These are phyloP conservation scores for Drosophila antonietae DNA, from an alignment of 2,888 invertebrate genomes.

Conservation along the genomic window DNA sequence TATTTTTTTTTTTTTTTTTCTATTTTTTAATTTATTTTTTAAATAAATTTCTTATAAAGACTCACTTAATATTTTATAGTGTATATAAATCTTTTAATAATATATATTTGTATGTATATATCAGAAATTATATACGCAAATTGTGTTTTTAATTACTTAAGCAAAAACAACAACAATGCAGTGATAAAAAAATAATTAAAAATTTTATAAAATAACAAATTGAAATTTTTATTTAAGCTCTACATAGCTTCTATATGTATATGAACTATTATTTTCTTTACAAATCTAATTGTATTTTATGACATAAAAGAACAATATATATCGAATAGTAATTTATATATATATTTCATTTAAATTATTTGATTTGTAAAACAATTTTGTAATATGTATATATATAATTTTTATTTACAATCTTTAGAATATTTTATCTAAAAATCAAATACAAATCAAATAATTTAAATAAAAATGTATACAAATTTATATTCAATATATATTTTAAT, in stretches of 20 bases:
- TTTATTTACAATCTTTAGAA: too few species aligned
- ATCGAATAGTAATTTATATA: background rate
- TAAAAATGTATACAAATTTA: background rate
- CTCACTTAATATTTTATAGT: background rate
- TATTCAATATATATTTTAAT: background rate
- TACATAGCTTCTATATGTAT: background rate
- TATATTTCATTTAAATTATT: background rate
- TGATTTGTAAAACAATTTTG: too few species aligned
- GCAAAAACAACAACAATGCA: constrained; percentile 31
- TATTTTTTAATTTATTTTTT: background rate
- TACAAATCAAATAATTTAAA: background rate
- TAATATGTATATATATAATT: too few species aligned
- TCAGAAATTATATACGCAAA: background rate
- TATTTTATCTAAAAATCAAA: too few species aligned
- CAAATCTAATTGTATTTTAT: constrained; percentile 1
- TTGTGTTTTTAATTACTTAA: background rate
- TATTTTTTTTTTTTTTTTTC: background rate
- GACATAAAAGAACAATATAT: background rate
- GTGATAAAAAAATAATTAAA: background rate
- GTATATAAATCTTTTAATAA: background rate
- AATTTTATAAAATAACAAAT: background rate
- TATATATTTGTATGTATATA: background rate
- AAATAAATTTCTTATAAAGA: background rate
- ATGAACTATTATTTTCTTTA: background rate
- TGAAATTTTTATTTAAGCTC: constrained; percentile 1